Conservation (phyloP, 1,140 invertebrate genomes). For the Hypsibius dujardini region DNA sequence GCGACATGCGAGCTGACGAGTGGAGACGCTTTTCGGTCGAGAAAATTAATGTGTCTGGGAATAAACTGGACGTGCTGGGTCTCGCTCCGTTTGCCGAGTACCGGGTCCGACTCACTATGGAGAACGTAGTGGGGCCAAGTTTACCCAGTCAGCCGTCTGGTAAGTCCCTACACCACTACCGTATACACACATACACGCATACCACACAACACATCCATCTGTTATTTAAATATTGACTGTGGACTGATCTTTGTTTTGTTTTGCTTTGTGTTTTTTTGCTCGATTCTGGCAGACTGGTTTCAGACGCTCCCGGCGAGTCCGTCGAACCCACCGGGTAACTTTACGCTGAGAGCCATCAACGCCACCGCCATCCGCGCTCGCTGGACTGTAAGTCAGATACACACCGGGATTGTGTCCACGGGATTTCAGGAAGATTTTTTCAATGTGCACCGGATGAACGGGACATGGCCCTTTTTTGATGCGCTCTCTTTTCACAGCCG, state of each 20-base stretch:
- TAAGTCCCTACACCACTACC: too few relatives aligned
- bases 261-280: neutral
- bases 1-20: slow-evolving; percentile 1
- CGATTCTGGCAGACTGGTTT: slow-evolving; percentile 49
- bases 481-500: slow-evolving; percentile 42
- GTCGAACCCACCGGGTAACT: slow-evolving; percentile 74
- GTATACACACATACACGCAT: too few relatives aligned
- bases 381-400: slow-evolving; percentile 86
- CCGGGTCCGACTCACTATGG: slow-evolving; percentile 64
- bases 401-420: too few relatives aligned
- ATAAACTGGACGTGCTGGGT: slow-evolving; percentile 26
- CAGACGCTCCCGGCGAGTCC: slow-evolving; percentile 89
- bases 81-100: slow-evolving; percentile 80
- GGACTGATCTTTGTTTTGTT: too few relatives aligned
- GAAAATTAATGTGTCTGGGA: slow-evolving; percentile 24
- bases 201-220: too few relatives aligned
- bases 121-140: slow-evolving; percentile 83
- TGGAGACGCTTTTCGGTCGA: neutral
- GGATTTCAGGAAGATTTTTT: too few relatives aligned
- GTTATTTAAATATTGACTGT: too few relatives aligned
- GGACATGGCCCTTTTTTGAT: slow-evolving; percentile 3
- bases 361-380: slow-evolving; percentile 73
- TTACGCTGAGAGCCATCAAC: slow-evolving; percentile 80
- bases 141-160: slow-evolving; percentile 61
- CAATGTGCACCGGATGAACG: neutral